Base-by-base conservation (phyloP, 2,888 invertebrate genomes). In the Spodoptera exigua region DNA sequence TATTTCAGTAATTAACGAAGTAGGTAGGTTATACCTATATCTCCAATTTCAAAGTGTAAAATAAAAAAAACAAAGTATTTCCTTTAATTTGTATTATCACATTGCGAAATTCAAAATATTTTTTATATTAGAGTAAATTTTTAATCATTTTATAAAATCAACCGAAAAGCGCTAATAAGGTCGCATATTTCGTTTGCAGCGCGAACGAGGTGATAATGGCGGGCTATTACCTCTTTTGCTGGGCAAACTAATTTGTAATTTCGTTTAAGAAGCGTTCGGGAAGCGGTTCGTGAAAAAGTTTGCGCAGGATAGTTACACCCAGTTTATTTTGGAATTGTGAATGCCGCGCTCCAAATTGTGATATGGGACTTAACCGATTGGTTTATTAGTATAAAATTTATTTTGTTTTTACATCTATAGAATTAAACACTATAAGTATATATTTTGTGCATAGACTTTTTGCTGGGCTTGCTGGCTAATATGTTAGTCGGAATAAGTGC, bases 191-290 rank as follows among this genome's bases (percentile, higher is more conserved):
- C 17, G 70, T 70, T 67, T 64, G 59, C 67, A 16, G 52, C 37
- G 47, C 51, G 45, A 67, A 58, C 48, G 51, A 63, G 47, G 70
- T 63, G 64, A 27, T 27, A 27, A 67, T 63, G 44, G 63, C 32
- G 17, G 41, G 47, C 63, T 51, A 63, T 69, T 63, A 57, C 46
- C 66, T 70, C 57, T 51, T 69, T 63, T 62, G 21, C 51, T 32
- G 70, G 46, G 64, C 57, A 63, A 66, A 70, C 70, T 69, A 69
- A 67, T 62, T 69, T 66, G 35, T 62, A 69, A 67, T 62, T 69
- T 66, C 37, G 56, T 49, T 69, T 62, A 46, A 47, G 66, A 69
- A 51, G 18, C 45, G 56, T 51, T 43, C 35, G 49, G 49, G 27
- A 41, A 51, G 35, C 46, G 13, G 56, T 62, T 43, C 41, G 56